A percentile compares a stretch with the other conserved stretches of the same genome.
phyloP scores from a whole-genome alignment of 2,888 invertebrate species.

The Lacanobia wlatinum region DNA sequence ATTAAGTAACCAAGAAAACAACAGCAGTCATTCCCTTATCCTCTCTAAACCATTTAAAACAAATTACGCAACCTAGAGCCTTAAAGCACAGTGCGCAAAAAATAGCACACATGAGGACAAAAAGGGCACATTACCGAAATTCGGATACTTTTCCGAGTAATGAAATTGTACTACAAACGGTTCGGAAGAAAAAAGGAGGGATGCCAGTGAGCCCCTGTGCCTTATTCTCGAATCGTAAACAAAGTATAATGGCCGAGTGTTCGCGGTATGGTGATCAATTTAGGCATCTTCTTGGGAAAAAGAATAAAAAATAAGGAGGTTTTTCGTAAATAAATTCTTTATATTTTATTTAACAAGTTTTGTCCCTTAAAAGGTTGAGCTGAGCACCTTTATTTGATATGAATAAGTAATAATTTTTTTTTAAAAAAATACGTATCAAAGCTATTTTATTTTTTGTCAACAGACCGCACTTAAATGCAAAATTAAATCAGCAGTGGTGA shows the following conservation, averaged over 20 bases:
- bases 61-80: constrained; percentile 37
- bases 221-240: constrained; percentile 69
- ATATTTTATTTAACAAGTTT: constrained; percentile 33
- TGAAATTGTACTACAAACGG: constrained; percentile 69
- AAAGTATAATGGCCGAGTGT: constrained; percentile 63
- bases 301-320: constrained; percentile 36
- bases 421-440: neutral
- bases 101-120: constrained; percentile 59
- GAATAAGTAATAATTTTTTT: constrained; percentile 21
- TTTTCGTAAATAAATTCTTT: constrained; percentile 51
- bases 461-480: neutral
- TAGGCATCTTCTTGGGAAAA: constrained; percentile 41
- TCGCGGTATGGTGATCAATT: constrained; percentile 59
- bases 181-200: constrained; percentile 58
- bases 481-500: neutral
- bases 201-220: constrained; percentile 52
- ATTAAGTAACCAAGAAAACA: neutral
- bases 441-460: neutral
- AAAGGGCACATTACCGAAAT: constrained; percentile 57
- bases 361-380: constrained; percentile 18
- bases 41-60: constrained; percentile 42
- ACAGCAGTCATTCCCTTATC: constrained; percentile 17
- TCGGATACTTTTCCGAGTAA: constrained; percentile 65
- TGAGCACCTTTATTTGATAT: constrained; percentile 3
- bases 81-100: constrained; percentile 50